Evolutionary conservation across 2,797 vertebrate species (phyloP).

Genomic region (Gastrophryne carolinensis): DNA sequence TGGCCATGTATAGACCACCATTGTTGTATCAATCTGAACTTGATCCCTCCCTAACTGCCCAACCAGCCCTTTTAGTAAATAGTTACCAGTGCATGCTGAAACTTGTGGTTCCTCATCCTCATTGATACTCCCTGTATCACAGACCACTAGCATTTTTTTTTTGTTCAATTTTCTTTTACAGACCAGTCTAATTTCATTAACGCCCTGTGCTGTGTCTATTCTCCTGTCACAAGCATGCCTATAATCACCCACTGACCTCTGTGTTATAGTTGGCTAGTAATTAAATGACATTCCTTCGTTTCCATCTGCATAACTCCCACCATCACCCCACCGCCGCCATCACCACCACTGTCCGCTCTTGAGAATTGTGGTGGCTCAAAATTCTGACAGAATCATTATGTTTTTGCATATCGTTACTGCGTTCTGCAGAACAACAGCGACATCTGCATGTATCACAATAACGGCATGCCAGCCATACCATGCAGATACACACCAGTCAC

Average conservation of each 20-base stretch:
- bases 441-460: constrained; percentile 95
- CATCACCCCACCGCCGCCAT: constrained; percentile 50
- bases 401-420: constrained; percentile 77
- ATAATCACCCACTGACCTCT: constrained; percentile 54
- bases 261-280: constrained; percentile 51
- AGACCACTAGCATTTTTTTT: too few relatives aligned
- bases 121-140: too few relatives aligned
- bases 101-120: too few relatives aligned
- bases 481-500: constrained; percentile 54
- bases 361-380: constrained; percentile 64
- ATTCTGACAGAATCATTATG: constrained; percentile 70
- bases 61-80: too few relatives aligned
- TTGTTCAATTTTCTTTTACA: too few relatives aligned
- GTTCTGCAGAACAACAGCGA: constrained; percentile 99
- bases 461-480: constrained; percentile 54
- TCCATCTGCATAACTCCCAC: constrained; percentile 59
- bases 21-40: too few relatives aligned
- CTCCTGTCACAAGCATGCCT: constrained; percentile 4
- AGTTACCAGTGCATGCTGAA: too few relatives aligned
- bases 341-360: constrained; percentile 46
- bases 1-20: too few relatives aligned
- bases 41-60: too few relatives aligned
- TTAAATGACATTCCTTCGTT: constrained; percentile 75
- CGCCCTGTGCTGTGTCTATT: not conserved
- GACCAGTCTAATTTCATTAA: not conserved